Evolutionary conservation across 1,140 invertebrate species (phyloP).

Genomic region (Mactra quadrangularis): DNA sequence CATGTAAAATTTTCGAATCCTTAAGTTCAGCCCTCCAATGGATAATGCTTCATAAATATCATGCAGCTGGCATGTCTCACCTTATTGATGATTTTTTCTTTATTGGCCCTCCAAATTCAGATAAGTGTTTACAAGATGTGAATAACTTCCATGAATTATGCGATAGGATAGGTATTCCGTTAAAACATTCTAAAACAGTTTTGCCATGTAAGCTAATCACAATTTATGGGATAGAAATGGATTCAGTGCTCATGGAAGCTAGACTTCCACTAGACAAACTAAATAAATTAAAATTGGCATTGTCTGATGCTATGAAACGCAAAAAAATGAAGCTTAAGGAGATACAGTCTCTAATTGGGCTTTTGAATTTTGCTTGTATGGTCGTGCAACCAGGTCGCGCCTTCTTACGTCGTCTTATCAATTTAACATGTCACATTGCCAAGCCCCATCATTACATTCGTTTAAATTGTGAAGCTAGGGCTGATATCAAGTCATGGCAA

Average conservation of each 20-base stretch:
- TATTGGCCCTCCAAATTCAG: slow-evolving; percentile 25
- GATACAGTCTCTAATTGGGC: slow-evolving; percentile 43
- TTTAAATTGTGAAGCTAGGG: slow-evolving; percentile 1
- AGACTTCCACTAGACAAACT: slow-evolving; percentile 46
- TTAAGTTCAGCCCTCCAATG: slow-evolving; percentile 58
- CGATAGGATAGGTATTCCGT: slow-evolving; percentile 37
- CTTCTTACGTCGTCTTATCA: slow-evolving; percentile 41
- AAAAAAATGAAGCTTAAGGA: background rate
- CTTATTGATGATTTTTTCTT: slow-evolving; percentile 61
- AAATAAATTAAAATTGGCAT: background rate
- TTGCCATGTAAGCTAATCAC: background rate
- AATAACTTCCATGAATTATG: slow-evolving; percentile 13
- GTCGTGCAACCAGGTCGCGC: slow-evolving; percentile 33
- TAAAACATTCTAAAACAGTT: slow-evolving; percentile 32
- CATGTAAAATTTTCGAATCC: slow-evolving; percentile 58
- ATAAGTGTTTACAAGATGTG: background rate
- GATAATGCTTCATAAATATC: background rate
- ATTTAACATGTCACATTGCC: slow-evolving; percentile 28
- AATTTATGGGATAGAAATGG: slow-evolving; percentile 28
- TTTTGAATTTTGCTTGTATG: slow-evolving; percentile 46
- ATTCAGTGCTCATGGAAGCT: slow-evolving; percentile 15
- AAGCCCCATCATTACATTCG: slow-evolving; percentile 48
- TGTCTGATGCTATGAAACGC: background rate
- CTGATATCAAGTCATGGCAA: no score
- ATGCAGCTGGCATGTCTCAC: slow-evolving; percentile 22